phyloP scores from a whole-genome alignment of 2,797 vertebrate species.

The Pseudopleuronectes americanus region DNA sequence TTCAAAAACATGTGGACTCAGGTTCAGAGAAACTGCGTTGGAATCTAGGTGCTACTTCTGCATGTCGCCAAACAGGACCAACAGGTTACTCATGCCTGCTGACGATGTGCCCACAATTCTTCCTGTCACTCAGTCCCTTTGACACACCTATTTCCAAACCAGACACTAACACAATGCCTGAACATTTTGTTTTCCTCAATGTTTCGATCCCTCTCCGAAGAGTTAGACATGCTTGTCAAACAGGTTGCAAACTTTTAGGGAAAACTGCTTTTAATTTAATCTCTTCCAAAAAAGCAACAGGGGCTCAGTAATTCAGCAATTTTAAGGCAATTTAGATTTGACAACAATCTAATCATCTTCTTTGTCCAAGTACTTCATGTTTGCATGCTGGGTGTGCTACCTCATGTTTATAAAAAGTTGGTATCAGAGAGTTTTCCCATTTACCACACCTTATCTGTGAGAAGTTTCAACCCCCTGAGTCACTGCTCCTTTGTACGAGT shows the following conservation, averaged over 20 bases:
- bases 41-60: slow-evolving; percentile 42
- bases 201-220: slow-evolving; percentile 1
- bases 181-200: neutral
- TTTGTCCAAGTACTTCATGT: neutral
- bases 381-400: slow-evolving; percentile 14
- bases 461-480: slow-evolving; percentile 20
- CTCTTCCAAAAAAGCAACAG: slow-evolving; percentile 28
- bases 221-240: slow-evolving; percentile 35
- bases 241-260: slow-evolving; percentile 15
- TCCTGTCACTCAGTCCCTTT: slow-evolving; percentile 3
- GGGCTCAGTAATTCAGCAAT: neutral
- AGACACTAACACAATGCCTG: slow-evolving; percentile 16
- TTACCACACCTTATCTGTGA: slow-evolving; percentile 47
- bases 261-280: slow-evolving; percentile 13
- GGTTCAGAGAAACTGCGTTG: slow-evolving; percentile 14
- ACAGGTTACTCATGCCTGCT: slow-evolving; percentile 66
- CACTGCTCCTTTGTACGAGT: neutral
- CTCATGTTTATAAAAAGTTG: slow-evolving; percentile 24
- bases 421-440: slow-evolving; percentile 34
- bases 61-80: slow-evolving; percentile 59
- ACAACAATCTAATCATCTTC: neutral
- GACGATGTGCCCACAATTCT: slow-evolving; percentile 24
- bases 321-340: slow-evolving; percentile 17
- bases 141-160: slow-evolving; percentile 45
- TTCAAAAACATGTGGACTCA: neutral